Evolutionary conservation across 2,888 invertebrate genomes (phyloP), one percentile per base, ranked within the genome.

Genomic region (Leucoma salicis): DNA sequence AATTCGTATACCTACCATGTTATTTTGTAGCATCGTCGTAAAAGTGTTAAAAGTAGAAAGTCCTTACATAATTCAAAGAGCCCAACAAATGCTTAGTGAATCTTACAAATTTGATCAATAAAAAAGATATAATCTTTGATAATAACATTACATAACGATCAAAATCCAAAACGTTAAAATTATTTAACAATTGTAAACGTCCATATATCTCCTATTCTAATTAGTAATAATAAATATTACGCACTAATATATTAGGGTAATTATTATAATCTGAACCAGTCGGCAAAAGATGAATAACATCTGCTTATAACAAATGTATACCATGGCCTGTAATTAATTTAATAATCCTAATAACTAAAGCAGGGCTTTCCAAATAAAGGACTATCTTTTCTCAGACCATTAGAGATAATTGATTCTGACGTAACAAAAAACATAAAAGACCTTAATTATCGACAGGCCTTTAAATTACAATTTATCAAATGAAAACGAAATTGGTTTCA

Each of bases 321-420:
- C 32, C 44, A 46, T 12, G 38, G 44, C 18, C 57, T 49, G 60
- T 78, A 78, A 82, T 85, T 80, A 79, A 82, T 71, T 78, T 79
- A 83, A 80, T 70, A 55, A 60, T 66, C 68, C 65, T 71, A 72
- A 77, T 73, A 67, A 66, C 69, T 56, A 63, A 68, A 75, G 70
- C 60, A 57, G 69, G 66, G 65, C 65, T 63, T 63, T 65, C 58
- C 44, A 74, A 77, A 81, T 78, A 78, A 80, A 80, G 78, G 74
- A 70, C 63, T 69, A 70, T 58, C 60, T 66, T 68, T 72, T 76
- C 61, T 70, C 61, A 49, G 52, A 54, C 72, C 68, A 80, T 85
- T 79, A 83, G 68, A 66, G 63, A 64, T 83, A 85, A 84, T 85
- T 85, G 85, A 80, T 82, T 83, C 65, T 57, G 58, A 60, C 51